Evolutionary conservation across 2,888 invertebrate genomes (phyloP), one percentile per base, ranked within the genome.

Genomic region (Pandemis heparana): DNA sequence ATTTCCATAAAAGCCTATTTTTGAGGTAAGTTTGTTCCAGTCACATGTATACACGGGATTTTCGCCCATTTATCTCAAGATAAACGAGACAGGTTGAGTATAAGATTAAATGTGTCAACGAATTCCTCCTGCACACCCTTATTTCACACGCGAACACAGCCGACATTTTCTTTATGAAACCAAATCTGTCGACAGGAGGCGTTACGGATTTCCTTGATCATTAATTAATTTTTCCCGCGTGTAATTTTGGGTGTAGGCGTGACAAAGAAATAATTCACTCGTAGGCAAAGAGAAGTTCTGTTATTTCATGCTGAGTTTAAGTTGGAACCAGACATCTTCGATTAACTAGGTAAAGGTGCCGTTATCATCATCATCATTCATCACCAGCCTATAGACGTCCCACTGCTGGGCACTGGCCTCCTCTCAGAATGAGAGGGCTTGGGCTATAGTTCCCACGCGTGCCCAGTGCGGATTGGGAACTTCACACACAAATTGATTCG

Each of bases 61-160:
- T 85, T 82, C 84, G 83, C 86, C 86, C 87, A 76, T 77, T 89
- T 89, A 87, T 87, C 86, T 83, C 82, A 83, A 88, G 88, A 91
- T 89, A 89, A 90, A 89, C 87, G 89, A 81, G 80, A 86, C 86
- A 86, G 84, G 85, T 87, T 88, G 84, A 86, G 86, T 86, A 80
- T 86, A 84, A 90, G 91, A 91, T 91, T 91, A 92, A 86, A 84
- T 79, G 83, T 89, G 91, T 90, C 91, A 90, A 81, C 88, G 84
- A 83, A 87, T 85, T 84, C 84, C 84, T 79, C 75, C 76, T 16
- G 75, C 76, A 75, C 75, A 75, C 78, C 78, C 76, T 81, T 77
- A 75, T 80, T 75, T 75, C 73, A 59, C 78, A 75, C 71, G 65
- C 51, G 76, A 75, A 60, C 59, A 71, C 63, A 23, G 60, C 46